Evolutionary conservation across 2,888 invertebrate species (phyloP).

Genomic region (Harpalus rufipes): DNA sequence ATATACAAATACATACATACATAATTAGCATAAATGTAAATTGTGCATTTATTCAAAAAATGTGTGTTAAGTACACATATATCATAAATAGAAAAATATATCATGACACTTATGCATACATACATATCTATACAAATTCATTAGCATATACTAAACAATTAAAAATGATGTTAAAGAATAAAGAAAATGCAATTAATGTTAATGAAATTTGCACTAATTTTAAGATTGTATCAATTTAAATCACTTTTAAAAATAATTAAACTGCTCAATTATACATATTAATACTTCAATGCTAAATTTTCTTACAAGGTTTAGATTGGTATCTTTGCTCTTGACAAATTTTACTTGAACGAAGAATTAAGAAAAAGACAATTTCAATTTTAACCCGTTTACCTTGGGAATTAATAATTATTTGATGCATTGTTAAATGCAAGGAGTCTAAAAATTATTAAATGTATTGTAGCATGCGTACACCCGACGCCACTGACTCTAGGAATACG

Average conservation of each 20-base stretch:
- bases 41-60: constrained; percentile 7
- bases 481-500: no score
- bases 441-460: no score
- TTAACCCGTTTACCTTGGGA: constrained; percentile 14
- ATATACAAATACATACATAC: constrained; percentile 21
- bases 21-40: constrained; percentile 1
- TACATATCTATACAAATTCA: background rate
- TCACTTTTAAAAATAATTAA: background rate
- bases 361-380: background rate
- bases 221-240: background rate
- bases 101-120: background rate
- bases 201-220: background rate
- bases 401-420: constrained; percentile 18
- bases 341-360: background rate
- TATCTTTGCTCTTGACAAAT: constrained; percentile 46
- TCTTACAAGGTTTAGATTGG: background rate
- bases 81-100: background rate
- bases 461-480: no score
- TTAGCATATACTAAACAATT: background rate
- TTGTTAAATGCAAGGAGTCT: background rate
- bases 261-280: constrained; percentile 2
- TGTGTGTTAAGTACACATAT: constrained; percentile 1
- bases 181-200: no score
- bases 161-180: no score
- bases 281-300: constrained; percentile 39